Evolutionary conservation across 2,113 vertebrate species (phyloP), one percentile per base, ranked within the genome.

Genomic region (Ovis canadensis): DNA sequence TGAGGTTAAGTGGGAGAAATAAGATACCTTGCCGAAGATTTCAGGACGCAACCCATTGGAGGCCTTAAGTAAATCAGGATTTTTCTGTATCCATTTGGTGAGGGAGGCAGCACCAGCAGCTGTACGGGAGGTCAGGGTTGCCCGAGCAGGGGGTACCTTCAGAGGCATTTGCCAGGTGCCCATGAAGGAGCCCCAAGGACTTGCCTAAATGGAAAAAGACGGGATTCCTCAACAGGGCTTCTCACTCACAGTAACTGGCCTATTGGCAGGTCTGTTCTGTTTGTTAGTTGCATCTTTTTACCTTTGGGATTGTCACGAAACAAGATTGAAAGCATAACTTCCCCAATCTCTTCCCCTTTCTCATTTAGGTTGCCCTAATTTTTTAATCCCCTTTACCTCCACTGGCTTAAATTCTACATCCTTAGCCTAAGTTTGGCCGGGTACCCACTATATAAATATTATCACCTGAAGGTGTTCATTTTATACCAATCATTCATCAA

Each of bases 121-220:
- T 0, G 98, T 97, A 7, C 98, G 98, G 12, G 98, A 83, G 0
- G 98, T 99, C 48, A 99, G 90, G 77, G 86, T 97, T 83, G 98
- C 94, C 60, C 92, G 93, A 55, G 98, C 98, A 0, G 99, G 99
- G 6, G 99, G 99, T 9, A 99, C 94, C 95, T 97, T 98, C 7
- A 83, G 31, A 0, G 98, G 99, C 99, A 99, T 98, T 25, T 99
- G 97, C 98, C 99, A 99, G 0, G 99, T 98, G 33, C 98, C 98
- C 96, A 99, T 45, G 77, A 98, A 99, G 0, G 97, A 97, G 36
- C 99, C 98, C 99, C 99, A 99, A 0, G 99, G 99, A 64, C 91
- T 99, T n/a, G 55, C 96, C 99, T 99, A 82, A 6, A 86, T 15
- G 64, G 52, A 94, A 87, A 40, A 81, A 50, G 29, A 40, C 3